Evolutionary conservation across 2,797 vertebrate species (phyloP).

Genomic region (Myoxocephalus aenaeus): DNA sequence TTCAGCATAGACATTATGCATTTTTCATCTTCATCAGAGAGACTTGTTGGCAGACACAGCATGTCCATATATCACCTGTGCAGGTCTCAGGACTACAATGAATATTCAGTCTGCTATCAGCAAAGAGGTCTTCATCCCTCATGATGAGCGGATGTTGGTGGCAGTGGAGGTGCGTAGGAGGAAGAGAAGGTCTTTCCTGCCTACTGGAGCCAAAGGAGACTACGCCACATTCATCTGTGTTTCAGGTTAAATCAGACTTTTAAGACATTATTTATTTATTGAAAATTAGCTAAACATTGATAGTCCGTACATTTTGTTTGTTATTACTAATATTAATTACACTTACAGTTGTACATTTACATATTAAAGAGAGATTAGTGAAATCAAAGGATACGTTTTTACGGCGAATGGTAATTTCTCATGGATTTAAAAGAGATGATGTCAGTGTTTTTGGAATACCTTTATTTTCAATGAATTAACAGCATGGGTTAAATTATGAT

Average conservation of each 20-base stretch:
- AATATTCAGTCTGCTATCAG: conserved; percentile 92
- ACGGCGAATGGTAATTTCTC: background rate
- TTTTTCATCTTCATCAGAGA: background rate
- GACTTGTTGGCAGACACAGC: too few relatives aligned
- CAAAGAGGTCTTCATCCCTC: conserved; percentile 93
- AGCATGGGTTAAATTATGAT: too few relatives aligned
- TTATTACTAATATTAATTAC: background rate
- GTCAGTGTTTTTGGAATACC: too few relatives aligned
- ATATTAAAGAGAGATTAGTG: background rate
- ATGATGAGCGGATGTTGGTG: conserved; percentile 92
- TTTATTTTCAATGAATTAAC: too few relatives aligned
- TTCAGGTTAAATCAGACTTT: conserved; percentile 86
- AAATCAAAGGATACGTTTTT: background rate
- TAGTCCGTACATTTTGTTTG: background rate
- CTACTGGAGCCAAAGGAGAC: conserved; percentile 88
- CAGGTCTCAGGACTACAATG: conserved; percentile 79
- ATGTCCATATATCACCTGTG: conserved; percentile 30
- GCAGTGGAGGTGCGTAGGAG: conserved; percentile 93
- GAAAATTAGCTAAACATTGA: background rate
- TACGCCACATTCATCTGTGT: conserved; percentile 94
- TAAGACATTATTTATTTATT: background rate
- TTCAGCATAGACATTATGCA: background rate
- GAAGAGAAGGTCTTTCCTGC: conserved; percentile 92
- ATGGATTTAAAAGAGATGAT: too few relatives aligned
- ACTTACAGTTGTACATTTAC: background rate